These are phyloP conservation scores for Carassius carassius DNA, from an alignment of 2,113 vertebrate genomes.

Conservation along the genomic window DNA sequence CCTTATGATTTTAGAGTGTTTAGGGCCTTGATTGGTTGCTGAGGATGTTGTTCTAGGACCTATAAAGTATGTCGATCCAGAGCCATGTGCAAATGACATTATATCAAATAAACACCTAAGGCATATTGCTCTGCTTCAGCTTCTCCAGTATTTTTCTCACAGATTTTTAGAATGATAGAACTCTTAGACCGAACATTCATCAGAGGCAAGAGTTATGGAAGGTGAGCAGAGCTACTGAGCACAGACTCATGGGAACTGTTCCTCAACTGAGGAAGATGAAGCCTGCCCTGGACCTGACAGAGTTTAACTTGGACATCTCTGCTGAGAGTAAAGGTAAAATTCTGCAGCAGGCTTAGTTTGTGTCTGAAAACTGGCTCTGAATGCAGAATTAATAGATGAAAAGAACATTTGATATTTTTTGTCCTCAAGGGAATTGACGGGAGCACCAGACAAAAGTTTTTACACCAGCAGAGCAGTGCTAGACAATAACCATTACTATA, in stretches of 20 bases:
- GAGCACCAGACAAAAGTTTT: slow-evolving; percentile 18
- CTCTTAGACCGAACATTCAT: slow-evolving; percentile 18
- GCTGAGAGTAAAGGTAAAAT: slow-evolving; percentile 42
- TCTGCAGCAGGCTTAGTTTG: slow-evolving; percentile 35
- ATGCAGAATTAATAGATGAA: slow-evolving; percentile 27
- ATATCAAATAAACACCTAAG: slow-evolving; percentile 1
- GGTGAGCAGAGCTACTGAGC: slow-evolving; percentile 42
- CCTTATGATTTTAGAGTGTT: not conserved
- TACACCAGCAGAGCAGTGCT: slow-evolving; percentile 11
- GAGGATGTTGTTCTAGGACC: slow-evolving; percentile 22
- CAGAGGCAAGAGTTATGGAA: slow-evolving; percentile 20
- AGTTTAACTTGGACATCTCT: slow-evolving; percentile 51
- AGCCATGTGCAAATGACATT: not conserved
- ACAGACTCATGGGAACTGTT: slow-evolving; percentile 35
- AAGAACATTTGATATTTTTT: slow-evolving; percentile 36
- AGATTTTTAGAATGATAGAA: slow-evolving; percentile 7
- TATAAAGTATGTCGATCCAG: slow-evolving; percentile 17
- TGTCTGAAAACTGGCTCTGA: slow-evolving; percentile 40
- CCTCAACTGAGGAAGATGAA: slow-evolving; percentile 34
- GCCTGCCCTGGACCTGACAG: slow-evolving; percentile 28
- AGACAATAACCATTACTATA: slow-evolving; percentile 29
- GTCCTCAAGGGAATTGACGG: slow-evolving; percentile 36
- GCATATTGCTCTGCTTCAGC: not conserved
- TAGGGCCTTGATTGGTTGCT: not conserved
- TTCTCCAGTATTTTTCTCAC: not conserved